Conservation (phyloP, 2,888 invertebrate species). For the Melieria omissa region DNA sequence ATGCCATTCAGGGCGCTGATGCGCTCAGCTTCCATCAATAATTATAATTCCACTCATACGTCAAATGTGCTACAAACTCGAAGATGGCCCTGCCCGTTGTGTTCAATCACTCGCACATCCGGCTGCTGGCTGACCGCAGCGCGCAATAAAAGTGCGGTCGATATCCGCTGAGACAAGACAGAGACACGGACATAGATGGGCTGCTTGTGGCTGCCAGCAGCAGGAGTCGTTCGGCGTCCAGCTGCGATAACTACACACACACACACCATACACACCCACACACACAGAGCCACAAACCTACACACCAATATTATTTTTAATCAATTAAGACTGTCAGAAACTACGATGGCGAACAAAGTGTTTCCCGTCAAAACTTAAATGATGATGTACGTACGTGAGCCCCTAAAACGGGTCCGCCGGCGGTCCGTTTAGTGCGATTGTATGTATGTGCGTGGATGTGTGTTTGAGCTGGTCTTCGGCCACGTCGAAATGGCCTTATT, state of each 20-base stretch:
- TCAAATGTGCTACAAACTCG: slow-evolving; percentile 9
- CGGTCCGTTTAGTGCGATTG: too few relatives aligned
- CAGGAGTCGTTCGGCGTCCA: too few relatives aligned
- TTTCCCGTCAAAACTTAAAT: slow-evolving; percentile 45
- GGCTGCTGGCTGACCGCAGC: neutral
- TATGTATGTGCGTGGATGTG: slow-evolving; percentile 5
- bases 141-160: slow-evolving; percentile 23
- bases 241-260: too few relatives aligned
- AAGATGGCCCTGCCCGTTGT: neutral
- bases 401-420: slow-evolving; percentile 29
- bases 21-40: slow-evolving; percentile 38
- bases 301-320: slow-evolving; percentile 53
- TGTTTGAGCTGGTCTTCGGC: slow-evolving; percentile 23
- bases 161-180: neutral
- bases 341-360: slow-evolving; percentile 41
- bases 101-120: neutral
- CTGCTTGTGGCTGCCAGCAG: too few relatives aligned
- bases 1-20: slow-evolving; percentile 13
- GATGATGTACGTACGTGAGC: slow-evolving; percentile 55
- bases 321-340: slow-evolving; percentile 55
- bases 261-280: too few relatives aligned
- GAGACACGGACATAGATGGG: too few relatives aligned
- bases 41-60: slow-evolving; percentile 39
- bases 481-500: slow-evolving; percentile 54
- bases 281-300: neutral